Conservation (phyloP, 2,113 vertebrate species). For the Eudyptes chrysolophus region DNA sequence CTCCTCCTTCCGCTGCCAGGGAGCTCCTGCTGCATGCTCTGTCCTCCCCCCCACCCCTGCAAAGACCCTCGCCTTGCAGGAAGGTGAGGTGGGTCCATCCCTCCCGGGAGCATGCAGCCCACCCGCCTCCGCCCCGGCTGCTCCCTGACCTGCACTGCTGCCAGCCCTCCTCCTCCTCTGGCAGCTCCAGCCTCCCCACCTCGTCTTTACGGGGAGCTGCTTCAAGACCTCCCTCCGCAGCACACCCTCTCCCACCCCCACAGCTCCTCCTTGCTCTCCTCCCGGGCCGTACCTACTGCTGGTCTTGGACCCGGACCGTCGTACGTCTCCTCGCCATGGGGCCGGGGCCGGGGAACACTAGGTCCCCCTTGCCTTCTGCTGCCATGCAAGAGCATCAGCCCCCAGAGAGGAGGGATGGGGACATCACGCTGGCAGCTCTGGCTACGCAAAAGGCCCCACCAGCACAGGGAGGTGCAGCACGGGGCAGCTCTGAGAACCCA, state of each 20-base stretch:
- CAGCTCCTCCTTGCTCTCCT: slow-evolving; percentile 33
- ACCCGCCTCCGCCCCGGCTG: background rate
- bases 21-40: background rate
- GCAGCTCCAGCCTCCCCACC: background rate
- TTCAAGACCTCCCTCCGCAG: background rate
- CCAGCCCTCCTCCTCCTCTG: background rate
- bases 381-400: fast-evolving
- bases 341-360: fast-evolving
- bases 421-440: fast-evolving
- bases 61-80: background rate
- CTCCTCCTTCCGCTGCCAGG: background rate
- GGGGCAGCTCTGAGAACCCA: background rate
- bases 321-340: fast-evolving
- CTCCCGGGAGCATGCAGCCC: background rate
- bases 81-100: background rate
- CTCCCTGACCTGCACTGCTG: background rate
- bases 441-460: fast-evolving
- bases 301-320: background rate
- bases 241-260: slow-evolving; percentile 44
- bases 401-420: fast-evolving
- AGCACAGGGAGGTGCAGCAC: fast-evolving
- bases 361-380: fast-evolving
- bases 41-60: too few relatives aligned
- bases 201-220: background rate
- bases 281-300: background rate